Conservation (phyloP, 1,140 invertebrate species). For the Muscidifurax raptorellus region DNA sequence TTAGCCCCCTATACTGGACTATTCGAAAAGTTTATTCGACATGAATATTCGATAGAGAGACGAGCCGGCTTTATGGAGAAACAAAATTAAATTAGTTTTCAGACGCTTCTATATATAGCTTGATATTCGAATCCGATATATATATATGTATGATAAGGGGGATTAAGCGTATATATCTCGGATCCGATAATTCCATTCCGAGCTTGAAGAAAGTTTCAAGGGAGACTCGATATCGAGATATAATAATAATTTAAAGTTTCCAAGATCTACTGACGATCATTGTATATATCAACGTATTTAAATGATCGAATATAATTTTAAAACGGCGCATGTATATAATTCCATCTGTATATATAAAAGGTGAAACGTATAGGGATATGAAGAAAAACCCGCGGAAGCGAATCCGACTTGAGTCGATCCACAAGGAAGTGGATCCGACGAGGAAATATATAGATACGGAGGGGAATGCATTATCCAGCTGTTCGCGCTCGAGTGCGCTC, state of each 20-base stretch:
- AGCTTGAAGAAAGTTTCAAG: too few species aligned
- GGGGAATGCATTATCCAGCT: conserved; percentile 32
- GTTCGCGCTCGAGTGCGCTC: neutral
- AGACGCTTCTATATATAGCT: too few species aligned
- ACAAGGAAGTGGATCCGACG: neutral
- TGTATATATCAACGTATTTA: too few species aligned
- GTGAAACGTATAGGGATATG: neutral
- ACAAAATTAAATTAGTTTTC: neutral
- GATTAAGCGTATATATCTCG: neutral
- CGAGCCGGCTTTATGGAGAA: neutral
- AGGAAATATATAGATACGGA: neutral
- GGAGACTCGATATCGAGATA: too few species aligned
- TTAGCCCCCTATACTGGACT: neutral
- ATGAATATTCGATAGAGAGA: neutral
- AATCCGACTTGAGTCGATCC: conserved; percentile 2
- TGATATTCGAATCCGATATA: too few species aligned
- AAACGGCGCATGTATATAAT: neutral
- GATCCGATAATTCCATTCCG: too few species aligned
- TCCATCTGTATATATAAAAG: neutral
- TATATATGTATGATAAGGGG: too few species aligned
- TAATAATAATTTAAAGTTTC: too few species aligned
- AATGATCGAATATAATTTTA: too few species aligned
- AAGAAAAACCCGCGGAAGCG: neutral
- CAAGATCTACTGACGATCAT: too few species aligned
- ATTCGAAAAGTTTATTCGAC: conserved; percentile 19